These are phyloP conservation scores for Pedetes capensis DNA, from an alignment of 2,113 vertebrate genomes.

Conservation along the genomic window DNA sequence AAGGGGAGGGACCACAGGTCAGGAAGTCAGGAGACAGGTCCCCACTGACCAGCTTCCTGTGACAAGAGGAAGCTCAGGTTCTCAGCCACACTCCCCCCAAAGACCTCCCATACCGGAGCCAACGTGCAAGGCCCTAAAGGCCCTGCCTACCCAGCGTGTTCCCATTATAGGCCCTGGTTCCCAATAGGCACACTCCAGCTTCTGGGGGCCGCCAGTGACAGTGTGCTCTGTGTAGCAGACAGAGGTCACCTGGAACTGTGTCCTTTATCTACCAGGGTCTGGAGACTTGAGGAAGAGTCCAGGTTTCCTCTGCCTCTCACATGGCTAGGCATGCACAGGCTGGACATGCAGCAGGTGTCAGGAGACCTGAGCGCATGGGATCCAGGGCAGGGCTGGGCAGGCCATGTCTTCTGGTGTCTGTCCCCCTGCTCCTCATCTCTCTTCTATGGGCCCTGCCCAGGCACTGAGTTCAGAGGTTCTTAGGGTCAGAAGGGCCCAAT, in stretches of 20 bases:
- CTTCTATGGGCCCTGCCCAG: neutral
- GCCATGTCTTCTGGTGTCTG: neutral
- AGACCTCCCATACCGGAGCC: neutral
- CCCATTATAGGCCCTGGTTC: neutral
- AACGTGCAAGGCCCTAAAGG: neutral
- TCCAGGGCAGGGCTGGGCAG: neutral
- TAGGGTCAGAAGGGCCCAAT: neutral
- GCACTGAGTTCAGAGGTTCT: neutral
- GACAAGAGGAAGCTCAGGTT: conserved; percentile 27
- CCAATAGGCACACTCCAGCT: neutral
- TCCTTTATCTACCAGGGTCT: neutral
- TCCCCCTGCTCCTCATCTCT: neutral
- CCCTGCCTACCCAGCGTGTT: neutral
- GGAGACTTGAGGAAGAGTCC: neutral
- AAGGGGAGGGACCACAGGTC: neutral
- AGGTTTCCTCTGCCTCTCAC: neutral
- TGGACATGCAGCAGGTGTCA: neutral
- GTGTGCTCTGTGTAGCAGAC: neutral
- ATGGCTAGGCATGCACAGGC: neutral
- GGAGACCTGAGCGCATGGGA: neutral
- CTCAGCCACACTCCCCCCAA: neutral
- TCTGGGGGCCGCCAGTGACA: neutral
- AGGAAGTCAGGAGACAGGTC: conserved; percentile 49
- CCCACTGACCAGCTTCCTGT: conserved; percentile 26
- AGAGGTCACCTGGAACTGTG: neutral